A percentile compares a stretch with the other conserved stretches of the same genome.
phyloP scores from a whole-genome alignment of 1,140 invertebrate species.

The Agrilus planipennis region DNA sequence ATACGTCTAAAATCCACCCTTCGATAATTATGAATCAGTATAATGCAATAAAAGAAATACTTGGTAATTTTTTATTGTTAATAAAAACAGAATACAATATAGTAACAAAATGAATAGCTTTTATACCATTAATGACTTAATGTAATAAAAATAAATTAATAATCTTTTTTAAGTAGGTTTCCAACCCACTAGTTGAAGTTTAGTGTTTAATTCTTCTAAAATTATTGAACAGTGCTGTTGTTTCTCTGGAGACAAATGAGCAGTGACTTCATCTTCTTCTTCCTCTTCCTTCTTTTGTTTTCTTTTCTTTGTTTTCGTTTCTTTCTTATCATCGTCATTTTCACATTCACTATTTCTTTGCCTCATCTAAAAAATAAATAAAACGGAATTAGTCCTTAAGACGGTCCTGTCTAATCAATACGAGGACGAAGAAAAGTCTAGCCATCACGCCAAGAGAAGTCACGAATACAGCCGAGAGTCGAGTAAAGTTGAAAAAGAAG shows the following conservation, averaged over 20 bases:
- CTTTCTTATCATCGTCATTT: slow-evolving; percentile 37
- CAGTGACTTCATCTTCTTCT: slow-evolving; percentile 42
- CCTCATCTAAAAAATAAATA: slow-evolving; percentile 32
- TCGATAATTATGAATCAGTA: too few species aligned
- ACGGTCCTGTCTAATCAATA: neutral
- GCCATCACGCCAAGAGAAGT: too few species aligned
- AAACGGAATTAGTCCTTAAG: neutral
- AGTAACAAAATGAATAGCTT: too few species aligned
- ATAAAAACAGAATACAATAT: too few species aligned
- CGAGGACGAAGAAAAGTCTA: too few species aligned
- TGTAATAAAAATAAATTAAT: too few species aligned
- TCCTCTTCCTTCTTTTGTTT: slow-evolving; percentile 46
- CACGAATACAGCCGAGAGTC: too few species aligned
- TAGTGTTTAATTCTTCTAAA: slow-evolving; percentile 59
- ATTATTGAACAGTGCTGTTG: slow-evolving; percentile 48
- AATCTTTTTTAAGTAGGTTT: slow-evolving; percentile 42
- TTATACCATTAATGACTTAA: too few species aligned
- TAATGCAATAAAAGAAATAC: too few species aligned
- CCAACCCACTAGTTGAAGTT: slow-evolving; percentile 56
- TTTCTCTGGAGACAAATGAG: slow-evolving; percentile 40
- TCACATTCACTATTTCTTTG: slow-evolving; percentile 33
- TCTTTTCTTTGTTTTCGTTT: slow-evolving; percentile 38
- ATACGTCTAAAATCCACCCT: too few species aligned
- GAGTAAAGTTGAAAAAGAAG: too few species aligned
- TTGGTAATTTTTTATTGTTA: too few species aligned